Base-by-base conservation (phyloP, 2,797 vertebrate species). In the Rhynchonycteris naso region DNA sequence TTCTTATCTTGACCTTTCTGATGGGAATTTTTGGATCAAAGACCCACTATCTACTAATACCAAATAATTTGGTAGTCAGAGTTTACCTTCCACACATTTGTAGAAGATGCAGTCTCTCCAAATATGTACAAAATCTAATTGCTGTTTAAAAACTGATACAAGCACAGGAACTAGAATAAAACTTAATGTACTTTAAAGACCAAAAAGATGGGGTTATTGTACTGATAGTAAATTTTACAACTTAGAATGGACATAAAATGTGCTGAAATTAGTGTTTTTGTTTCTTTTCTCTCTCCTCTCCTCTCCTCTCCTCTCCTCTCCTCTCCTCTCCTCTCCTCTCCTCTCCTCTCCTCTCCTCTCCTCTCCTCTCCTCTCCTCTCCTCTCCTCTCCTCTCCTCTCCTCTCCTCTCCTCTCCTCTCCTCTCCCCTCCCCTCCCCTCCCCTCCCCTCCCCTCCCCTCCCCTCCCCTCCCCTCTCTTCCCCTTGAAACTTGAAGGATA, bases 231-330 rank as follows among this genome's bases (percentile, higher is more conserved):
- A 91, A 69, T n/a, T 75, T 71, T 28, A 88, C 74, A 95, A 85
- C 66, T 78, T 85, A 95, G n/a, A 66, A 58, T 83, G 80, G 33
- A 95, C 75, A 80, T 66, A 92, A 88, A 90, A 91, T 66, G 15
- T 86, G 19, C 19, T 95, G 90, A 80, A 91, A 22, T 47, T 59
- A 28, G 16, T 75, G 24, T 71, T 79, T 35, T 74, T 71, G 28
- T 81, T 75, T 65, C 7, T 3, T 30, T 65, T 0, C 7, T 65
- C 58, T 28, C 7, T 7, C 38, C 38, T 43, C 7, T 7, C 38
- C 38, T 43, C 7, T 7, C 38, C 38, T 43, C 7, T 7, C 38
- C 38, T 43, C 7, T 7, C 38, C 38, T 43, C 7, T 7, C 38
- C 38, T 43, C 7, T 7, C 38, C 38, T 43, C 7, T 7, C 38